A percentile compares a stretch with the other conserved stretches of the same genome.
Conservation (phyloP, 1,140 invertebrate genomes). For the Dysdera silvatica region DNA sequence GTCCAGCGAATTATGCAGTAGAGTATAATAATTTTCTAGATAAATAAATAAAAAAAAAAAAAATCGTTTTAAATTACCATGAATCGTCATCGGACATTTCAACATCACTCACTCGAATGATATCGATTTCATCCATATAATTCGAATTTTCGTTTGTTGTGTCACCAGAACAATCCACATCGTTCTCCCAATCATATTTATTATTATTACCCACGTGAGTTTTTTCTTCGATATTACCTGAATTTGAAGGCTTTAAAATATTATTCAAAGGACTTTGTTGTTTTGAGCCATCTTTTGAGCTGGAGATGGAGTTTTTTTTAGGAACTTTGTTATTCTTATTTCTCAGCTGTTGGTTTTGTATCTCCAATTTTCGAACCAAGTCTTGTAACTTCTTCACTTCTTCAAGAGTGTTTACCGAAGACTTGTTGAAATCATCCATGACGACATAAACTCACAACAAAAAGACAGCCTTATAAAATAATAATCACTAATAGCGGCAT, state of each 20-base stretch:
- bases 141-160: background rate
- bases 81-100: conserved; percentile 33
- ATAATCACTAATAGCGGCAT: too few species aligned
- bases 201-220: background rate
- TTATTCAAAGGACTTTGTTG: too few species aligned
- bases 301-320: conserved; percentile 12
- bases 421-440: conserved; percentile 32
- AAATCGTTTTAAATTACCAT: conserved; percentile 18
- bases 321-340: conserved; percentile 35
- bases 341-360: conserved; percentile 44
- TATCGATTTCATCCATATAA: conserved; percentile 26
- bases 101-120: conserved; percentile 27
- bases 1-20: too few species aligned
- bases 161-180: background rate
- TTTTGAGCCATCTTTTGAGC: conserved; percentile 15
- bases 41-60: background rate
- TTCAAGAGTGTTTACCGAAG: conserved; percentile 40
- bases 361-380: conserved; percentile 44
- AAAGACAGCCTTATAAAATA: too few species aligned
- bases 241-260: background rate
- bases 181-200: too few species aligned
- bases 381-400: conserved; percentile 46
- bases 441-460: too few species aligned
- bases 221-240: background rate
- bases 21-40: too few species aligned